A percentile compares a stretch with the other conserved stretches of the same genome.
Evolutionary conservation across 2,888 invertebrate species (phyloP).

Genomic region (Oxytorus armatus): DNA sequence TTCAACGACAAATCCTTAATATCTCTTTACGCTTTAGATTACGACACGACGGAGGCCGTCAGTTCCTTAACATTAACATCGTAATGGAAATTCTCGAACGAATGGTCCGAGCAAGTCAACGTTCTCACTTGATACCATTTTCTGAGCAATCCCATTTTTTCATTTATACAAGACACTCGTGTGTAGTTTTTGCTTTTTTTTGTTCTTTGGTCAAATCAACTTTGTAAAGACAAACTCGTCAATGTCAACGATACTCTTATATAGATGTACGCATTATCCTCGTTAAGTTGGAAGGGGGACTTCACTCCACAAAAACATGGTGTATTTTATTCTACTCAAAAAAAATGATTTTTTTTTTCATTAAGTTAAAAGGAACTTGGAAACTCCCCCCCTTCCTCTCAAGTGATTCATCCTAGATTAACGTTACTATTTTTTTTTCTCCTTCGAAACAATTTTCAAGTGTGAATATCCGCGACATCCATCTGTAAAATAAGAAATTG

Average conservation of each 20-base stretch:
- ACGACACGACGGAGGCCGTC: slow-evolving; percentile 63
- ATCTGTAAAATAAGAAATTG: slow-evolving; percentile 62
- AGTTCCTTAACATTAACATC: slow-evolving; percentile 46
- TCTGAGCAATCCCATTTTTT: neutral
- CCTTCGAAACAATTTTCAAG: slow-evolving; percentile 39
- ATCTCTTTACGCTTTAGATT: slow-evolving; percentile 72
- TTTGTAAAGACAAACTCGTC: neutral
- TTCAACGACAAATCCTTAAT: slow-evolving; percentile 79
- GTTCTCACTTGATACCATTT: too few species aligned
- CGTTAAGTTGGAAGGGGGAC: too few species aligned
- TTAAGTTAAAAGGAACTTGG: too few species aligned
- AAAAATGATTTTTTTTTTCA: too few species aligned
- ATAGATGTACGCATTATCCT: neutral
- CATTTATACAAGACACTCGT: too few species aligned
- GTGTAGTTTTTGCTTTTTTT: neutral
- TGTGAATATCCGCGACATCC: slow-evolving; percentile 66
- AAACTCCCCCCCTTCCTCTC: too few species aligned
- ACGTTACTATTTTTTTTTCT: neutral
- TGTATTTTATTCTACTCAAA: too few species aligned
- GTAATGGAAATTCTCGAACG: neutral
- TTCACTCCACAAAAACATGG: too few species aligned
- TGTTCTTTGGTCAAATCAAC: neutral
- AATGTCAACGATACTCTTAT: neutral
- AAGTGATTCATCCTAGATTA: slow-evolving; percentile 13
- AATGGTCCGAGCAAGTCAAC: too few species aligned